Percentiles rank a stretch among this genome's conserved stretches.
Evolutionary conservation across 2,888 invertebrate genomes (phyloP).

Genomic region (Sarcophaga subvicina): DNA sequence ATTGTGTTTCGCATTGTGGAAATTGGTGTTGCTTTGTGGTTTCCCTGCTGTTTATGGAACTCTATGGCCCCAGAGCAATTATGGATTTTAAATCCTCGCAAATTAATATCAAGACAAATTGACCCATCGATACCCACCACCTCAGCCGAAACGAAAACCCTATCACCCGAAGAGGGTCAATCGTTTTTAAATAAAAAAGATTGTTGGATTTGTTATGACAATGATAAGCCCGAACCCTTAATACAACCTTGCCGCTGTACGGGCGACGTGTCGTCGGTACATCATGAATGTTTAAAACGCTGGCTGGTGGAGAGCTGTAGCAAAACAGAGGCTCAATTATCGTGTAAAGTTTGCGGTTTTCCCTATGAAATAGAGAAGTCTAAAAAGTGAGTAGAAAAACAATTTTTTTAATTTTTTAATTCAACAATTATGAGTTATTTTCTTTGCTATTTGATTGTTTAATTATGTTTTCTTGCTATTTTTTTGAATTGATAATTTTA

Average conservation of each 20-base stretch:
- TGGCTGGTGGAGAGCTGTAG: conserved; percentile 95
- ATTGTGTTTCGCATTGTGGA: conserved; percentile 94
- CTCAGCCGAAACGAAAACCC: conserved; percentile 78
- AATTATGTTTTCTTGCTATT: too few species aligned
- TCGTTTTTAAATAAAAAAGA: conserved; percentile 86
- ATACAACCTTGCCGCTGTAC: conserved; percentile 95
- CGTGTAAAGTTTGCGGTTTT: conserved; percentile 93
- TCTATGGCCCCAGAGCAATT: conserved; percentile 96
- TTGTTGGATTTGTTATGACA: conserved; percentile 97
- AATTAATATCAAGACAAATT: conserved; percentile 88
- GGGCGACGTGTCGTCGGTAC: conserved; percentile 95
- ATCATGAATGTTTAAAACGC: conserved; percentile 93
- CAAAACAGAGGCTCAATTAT: conserved; percentile 86
- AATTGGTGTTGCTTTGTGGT: conserved; percentile 96
- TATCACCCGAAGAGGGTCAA: conserved; percentile 83
- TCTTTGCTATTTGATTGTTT: neutral
- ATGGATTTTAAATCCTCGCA: conserved; percentile 96
- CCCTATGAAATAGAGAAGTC: conserved; percentile 91
- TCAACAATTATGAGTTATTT: neutral
- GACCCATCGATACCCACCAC: conserved; percentile 83
- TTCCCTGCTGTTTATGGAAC: conserved; percentile 98
- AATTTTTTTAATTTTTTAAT: too few species aligned
- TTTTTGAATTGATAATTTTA: too few species aligned
- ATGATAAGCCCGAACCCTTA: conserved; percentile 89
- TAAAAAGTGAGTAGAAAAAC: conserved; percentile 83